Percentiles rank a stretch among this genome's conserved stretches.
Conservation (phyloP, 2,113 vertebrate species). For the Grantiella picta region DNA sequence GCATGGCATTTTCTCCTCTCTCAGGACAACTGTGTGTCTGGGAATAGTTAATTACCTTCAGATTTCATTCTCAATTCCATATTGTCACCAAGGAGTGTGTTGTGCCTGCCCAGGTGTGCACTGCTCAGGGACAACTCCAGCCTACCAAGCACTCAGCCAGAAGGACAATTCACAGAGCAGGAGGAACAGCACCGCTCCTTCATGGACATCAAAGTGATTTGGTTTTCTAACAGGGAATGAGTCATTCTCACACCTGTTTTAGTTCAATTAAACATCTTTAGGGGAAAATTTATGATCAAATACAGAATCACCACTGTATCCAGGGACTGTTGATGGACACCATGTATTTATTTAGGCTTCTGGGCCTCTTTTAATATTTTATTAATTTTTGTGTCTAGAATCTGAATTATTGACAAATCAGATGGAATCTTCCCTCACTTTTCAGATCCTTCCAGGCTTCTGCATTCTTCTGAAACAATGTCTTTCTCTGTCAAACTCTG, state of each 20-base stretch:
- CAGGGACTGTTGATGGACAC: background rate
- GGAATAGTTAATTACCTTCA: background rate
- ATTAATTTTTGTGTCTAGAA: background rate
- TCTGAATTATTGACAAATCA: background rate
- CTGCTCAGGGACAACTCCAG: background rate
- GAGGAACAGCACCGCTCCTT: fast-evolving
- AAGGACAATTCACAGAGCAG: background rate
- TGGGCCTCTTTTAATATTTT: background rate
- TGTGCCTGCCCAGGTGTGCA: background rate
- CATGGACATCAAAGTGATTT: background rate
- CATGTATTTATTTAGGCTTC: background rate
- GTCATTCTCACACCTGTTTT: background rate
- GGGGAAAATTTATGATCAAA: background rate
- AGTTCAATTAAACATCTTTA: background rate
- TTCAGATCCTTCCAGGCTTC: background rate
- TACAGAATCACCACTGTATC: background rate
- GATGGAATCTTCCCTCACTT: background rate
- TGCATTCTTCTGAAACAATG: background rate
- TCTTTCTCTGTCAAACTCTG: background rate
- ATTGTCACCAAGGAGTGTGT: background rate
- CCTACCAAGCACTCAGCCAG: fast-evolving
- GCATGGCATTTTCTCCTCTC: background rate
- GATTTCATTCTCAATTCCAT: background rate
- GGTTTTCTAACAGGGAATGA: background rate
- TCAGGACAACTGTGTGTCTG: background rate